Conservation (phyloP, 2,797 vertebrate species). For the Cryptoblepharus egeriae region DNA sequence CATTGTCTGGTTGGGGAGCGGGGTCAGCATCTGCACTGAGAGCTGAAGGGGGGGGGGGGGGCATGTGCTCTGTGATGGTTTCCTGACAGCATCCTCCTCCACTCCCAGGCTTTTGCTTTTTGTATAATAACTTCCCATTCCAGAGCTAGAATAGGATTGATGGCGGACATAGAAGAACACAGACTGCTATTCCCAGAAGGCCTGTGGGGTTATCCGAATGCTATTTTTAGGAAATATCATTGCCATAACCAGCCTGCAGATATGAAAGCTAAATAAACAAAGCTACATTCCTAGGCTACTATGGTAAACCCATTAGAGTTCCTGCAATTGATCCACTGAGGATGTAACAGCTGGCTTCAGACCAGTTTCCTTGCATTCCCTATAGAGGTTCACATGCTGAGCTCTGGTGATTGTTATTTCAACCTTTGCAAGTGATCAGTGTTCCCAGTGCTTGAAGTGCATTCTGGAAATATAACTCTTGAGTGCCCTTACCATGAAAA, state of each 20-base stretch:
- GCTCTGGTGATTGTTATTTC: not conserved
- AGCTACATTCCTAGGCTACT: slow-evolving; percentile 8
- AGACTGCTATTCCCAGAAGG: slow-evolving; percentile 8
- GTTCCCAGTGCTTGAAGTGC: not conserved
- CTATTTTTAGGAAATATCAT: slow-evolving; percentile 31
- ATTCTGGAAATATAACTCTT: not conserved
- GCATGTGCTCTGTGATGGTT: slow-evolving; percentile 9
- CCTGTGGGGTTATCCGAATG: not conserved
- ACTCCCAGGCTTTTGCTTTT: slow-evolving; percentile 9
- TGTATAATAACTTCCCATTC: slow-evolving; percentile 26
- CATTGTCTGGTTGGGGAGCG: slow-evolving; percentile 31
- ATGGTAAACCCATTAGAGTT: slow-evolving; percentile 9
- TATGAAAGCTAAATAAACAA: slow-evolving; percentile 21
- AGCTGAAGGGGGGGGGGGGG: slow-evolving; percentile 2
- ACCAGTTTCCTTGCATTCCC: not conserved
- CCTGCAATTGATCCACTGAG: not conserved
- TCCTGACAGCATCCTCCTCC: slow-evolving; percentile 1
- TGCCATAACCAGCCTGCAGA: slow-evolving; percentile 2
- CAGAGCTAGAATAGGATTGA: slow-evolving; percentile 2
- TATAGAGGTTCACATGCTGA: not conserved
- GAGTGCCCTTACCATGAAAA: too few species aligned
- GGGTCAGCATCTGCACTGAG: slow-evolving; percentile 28
- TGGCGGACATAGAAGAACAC: not conserved
- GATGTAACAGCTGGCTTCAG: not conserved
- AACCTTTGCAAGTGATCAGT: not conserved